Evolutionary conservation across 2,797 vertebrate genomes (phyloP), one percentile per base, ranked within the genome.

Genomic region (Coluber constrictor): DNA sequence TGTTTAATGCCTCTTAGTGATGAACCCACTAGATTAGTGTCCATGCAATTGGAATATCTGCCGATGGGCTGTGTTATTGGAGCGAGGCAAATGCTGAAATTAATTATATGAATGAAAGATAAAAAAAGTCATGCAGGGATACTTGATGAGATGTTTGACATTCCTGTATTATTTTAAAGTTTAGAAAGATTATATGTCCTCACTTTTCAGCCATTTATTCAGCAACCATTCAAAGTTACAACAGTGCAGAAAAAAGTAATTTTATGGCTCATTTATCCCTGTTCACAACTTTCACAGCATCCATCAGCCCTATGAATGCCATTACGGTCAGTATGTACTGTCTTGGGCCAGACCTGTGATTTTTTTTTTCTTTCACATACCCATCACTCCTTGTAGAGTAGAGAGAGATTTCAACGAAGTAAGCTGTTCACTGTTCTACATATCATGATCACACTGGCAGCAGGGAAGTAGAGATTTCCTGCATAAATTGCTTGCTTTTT

Each of bases 1-100:
- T 79, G 79, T 61, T 92, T 60, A n/a, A 10, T 92, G 89, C 93
- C 88, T 90, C 51, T 51, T 59, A 92, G 89, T 70, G 70, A 18
- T 61, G 93, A 61, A 91, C 83, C 83, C 2, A 0, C 87, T 61
- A 88, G 37, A 93, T 93, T 88, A 32, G 88, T 29, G 37, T 94
- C 96, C 91, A 60, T 90, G 66, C 93, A 96, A 47, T 0, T 2
- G 51, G 91, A 93, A 92, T 94, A 88, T 87, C n/a, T 54, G 88
- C 37, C 43, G n/a, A 47, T 32, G 47, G 37, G 12, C 12, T 61
- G n/a, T 79, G 43, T 11, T 32, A 87, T 90, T 60, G 93, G 66
- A 0, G 47, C 92, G 93, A 89, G 70, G 93, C 25, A 88, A 90
- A 86, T 92, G 90, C 59, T 94, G 86, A 94, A 61, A 96, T 91